Base-by-base conservation (phyloP, 1,140 invertebrate species). In the Gryllus bimaculatus region DNA sequence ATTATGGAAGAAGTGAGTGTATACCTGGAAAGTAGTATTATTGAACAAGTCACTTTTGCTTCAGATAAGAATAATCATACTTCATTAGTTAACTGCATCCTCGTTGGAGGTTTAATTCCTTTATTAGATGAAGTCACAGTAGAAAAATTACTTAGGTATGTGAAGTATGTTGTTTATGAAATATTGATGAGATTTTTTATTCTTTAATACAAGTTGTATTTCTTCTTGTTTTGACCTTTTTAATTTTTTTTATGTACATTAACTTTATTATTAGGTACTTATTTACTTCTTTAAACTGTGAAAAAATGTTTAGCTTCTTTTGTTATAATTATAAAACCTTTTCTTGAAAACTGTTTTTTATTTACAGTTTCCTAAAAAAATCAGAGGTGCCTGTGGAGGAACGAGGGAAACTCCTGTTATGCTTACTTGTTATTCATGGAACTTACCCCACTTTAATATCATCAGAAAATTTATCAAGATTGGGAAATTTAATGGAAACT, bases 1-100 rank as follows among this genome's bases (percentile, higher is more conserved):
- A 79, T 78, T 7, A 74, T 81, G 18, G 80, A 81, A 79, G 80
- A 81, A 76, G 77, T 81, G n/a, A 79, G 80, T 76, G 39, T 54
- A 21, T 79, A 66, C 48, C 49, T 81, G 8, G 74, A 79, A 47
- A 49, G n/a, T 15, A 80, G 76, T 78, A 73, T 81, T 66, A 3
- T 78, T 47, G 76, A 81, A 48, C 78, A 76, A 21, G 76, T 81
- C 8, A 78, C 73, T 48, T 76, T 80, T 15, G 20, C 74, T 13
- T 73, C 74, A 5, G 77, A 47, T 77, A 47, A 76, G 7, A 78
- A 49, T 66, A 48, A 39, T 13, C 54, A 76, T 18, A 54, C 48
- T 18, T 79, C 75, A 8, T 48, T 81, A 18, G 47, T 81, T 7
- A 79, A 79, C 75, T 78, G 73, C 10, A 10, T 81, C 39, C 73